phyloP scores from a whole-genome alignment of 2,797 vertebrate species.

The Paratrypauchen microcephalus region DNA sequence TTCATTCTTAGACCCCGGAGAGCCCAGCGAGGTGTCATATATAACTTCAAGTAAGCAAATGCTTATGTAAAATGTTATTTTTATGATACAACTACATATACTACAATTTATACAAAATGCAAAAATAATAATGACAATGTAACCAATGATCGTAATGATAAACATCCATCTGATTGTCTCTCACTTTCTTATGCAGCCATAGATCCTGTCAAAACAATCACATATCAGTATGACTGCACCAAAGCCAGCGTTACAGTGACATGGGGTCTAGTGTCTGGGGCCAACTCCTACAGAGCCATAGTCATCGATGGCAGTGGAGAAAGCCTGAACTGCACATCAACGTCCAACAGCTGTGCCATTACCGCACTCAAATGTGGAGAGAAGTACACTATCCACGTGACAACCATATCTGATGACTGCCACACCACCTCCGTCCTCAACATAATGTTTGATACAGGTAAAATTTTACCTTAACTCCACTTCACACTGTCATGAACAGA shows the following conservation, averaged over 20 bases:
- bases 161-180: slow-evolving; percentile 1
- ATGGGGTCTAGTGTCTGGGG: slow-evolving; percentile 71
- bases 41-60: slow-evolving; percentile 73
- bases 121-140: neutral
- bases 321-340: slow-evolving; percentile 65
- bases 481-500: neutral
- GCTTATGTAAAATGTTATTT: no score
- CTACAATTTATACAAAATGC: neutral
- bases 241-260: slow-evolving; percentile 54
- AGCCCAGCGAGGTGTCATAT: slow-evolving; percentile 53
- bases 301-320: slow-evolving; percentile 52
- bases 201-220: slow-evolving; percentile 56
- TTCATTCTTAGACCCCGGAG: slow-evolving; percentile 72
- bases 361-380: slow-evolving; percentile 68
- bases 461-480: neutral
- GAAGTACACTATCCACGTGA: slow-evolving; percentile 63
- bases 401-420: slow-evolving; percentile 64
- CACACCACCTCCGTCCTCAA: slow-evolving; percentile 52
- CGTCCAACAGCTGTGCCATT: slow-evolving; percentile 67
- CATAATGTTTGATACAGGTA: slow-evolving; percentile 75
- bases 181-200: slow-evolving; percentile 55
- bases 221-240: slow-evolving; percentile 67
- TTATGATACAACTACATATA: no score
- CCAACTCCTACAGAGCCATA: slow-evolving; percentile 64
- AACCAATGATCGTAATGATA: neutral